phyloP scores from a whole-genome alignment of 2,113 vertebrate genomes.

The Bagarius yarrelli region DNA sequence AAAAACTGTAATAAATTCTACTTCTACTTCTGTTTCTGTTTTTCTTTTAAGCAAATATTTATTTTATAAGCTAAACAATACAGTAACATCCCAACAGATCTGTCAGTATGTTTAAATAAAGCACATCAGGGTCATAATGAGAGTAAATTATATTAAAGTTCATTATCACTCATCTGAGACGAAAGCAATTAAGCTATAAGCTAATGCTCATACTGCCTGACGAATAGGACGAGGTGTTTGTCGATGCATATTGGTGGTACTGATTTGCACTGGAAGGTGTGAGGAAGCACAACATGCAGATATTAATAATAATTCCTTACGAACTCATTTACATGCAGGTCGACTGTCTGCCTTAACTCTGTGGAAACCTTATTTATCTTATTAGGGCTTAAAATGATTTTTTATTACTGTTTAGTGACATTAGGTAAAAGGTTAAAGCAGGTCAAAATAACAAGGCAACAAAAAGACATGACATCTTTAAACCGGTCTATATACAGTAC shows the following conservation, averaged over 20 bases:
- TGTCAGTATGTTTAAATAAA: neutral
- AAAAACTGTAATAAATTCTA: neutral
- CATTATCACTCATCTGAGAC: constrained; percentile 64
- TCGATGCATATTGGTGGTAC: constrained; percentile 53
- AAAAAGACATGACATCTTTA: too few species aligned
- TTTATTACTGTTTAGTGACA: constrained; percentile 21
- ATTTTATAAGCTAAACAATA: neutral
- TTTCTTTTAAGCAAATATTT: neutral
- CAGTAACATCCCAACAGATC: neutral
- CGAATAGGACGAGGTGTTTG: constrained; percentile 67
- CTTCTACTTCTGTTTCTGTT: neutral
- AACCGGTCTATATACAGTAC: too few species aligned
- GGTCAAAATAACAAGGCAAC: neutral
- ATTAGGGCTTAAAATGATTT: constrained; percentile 64
- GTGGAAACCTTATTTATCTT: constrained; percentile 54
- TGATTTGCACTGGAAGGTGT: constrained; percentile 65
- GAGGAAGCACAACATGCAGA: constrained; percentile 54
- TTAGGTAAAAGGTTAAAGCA: constrained; percentile 1
- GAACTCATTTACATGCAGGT: constrained; percentile 63
- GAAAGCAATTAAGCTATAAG: constrained; percentile 67
- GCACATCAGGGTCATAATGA: constrained; percentile 23
- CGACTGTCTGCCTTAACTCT: constrained; percentile 63
- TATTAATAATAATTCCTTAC: constrained; percentile 59
- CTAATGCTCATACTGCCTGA: constrained; percentile 68
- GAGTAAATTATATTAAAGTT: constrained; percentile 56